Percentiles rank a stretch among this genome's conserved stretches.
phyloP scores from a whole-genome alignment of 1,140 invertebrate species.

The Phthorimaea operculella region DNA sequence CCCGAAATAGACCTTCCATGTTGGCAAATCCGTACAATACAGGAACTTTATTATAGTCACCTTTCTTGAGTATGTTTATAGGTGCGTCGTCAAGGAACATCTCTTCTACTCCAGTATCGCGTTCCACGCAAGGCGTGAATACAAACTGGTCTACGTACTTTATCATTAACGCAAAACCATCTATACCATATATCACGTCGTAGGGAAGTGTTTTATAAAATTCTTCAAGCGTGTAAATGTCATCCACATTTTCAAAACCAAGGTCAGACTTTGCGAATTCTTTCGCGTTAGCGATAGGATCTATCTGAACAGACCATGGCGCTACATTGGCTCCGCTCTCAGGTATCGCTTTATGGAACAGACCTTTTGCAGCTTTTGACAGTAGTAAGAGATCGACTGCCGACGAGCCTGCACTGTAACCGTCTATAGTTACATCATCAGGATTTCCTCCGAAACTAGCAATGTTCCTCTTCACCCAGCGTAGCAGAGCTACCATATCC shows the following conservation, averaged over 20 bases:
- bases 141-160: too few relatives aligned
- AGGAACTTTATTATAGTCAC: too few relatives aligned
- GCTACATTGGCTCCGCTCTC: slow-evolving; percentile 34
- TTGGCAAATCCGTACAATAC: too few relatives aligned
- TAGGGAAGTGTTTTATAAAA: too few relatives aligned
- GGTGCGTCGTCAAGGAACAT: too few relatives aligned
- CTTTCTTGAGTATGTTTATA: too few relatives aligned
- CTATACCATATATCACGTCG: too few relatives aligned
- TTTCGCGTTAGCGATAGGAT: slow-evolving; percentile 36
- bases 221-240: slow-evolving; percentile 27
- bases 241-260: slow-evolving; percentile 24
- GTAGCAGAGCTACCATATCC: slow-evolving; percentile 33
- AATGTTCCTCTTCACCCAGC: slow-evolving; percentile 39
- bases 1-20: too few relatives aligned
- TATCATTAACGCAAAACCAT: too few relatives aligned
- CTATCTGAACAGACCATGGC: slow-evolving; percentile 25
- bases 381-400: slow-evolving; percentile 32
- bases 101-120: too few relatives aligned
- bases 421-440: slow-evolving; percentile 33
- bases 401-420: slow-evolving; percentile 32
- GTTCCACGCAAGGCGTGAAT: too few relatives aligned
- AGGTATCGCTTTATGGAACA: slow-evolving; percentile 40
- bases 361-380: slow-evolving; percentile 28
- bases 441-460: slow-evolving; percentile 39
- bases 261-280: slow-evolving; percentile 24